These are phyloP conservation scores for Autographa pulchrina DNA, from an alignment of 2,888 invertebrate species.

Conservation along the genomic window DNA sequence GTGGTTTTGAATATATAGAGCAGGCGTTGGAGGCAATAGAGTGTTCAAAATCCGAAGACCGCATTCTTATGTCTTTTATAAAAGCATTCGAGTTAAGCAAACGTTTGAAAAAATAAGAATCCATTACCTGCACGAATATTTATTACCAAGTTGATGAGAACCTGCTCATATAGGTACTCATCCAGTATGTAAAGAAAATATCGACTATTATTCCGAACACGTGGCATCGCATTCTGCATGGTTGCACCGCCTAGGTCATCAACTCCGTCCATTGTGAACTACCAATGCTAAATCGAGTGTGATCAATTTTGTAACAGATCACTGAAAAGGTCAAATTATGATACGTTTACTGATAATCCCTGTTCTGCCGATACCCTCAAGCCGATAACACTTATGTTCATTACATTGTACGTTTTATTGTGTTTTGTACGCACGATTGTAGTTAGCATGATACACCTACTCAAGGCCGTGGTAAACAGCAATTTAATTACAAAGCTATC, in stretches of 20 bases:
- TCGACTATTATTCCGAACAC: neutral
- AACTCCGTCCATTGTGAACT: conserved; percentile 13
- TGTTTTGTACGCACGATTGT: conserved; percentile 31
- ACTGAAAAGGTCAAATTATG: conserved; percentile 33
- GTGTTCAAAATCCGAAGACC: no score
- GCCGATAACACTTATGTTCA: conserved; percentile 38
- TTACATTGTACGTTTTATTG: conserved; percentile 45
- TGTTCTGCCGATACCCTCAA: conserved; percentile 32
- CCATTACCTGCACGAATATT: no score
- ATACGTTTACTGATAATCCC: conserved; percentile 39
- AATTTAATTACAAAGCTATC: conserved; percentile 11
- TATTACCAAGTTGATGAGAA: no score
- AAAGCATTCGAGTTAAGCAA: no score
- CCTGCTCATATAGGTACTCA: no score
- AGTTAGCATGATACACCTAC: conserved; percentile 32
- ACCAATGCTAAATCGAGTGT: conserved; percentile 22
- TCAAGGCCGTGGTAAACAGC: neutral
- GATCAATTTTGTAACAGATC: conserved; percentile 19
- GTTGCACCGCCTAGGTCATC: conserved; percentile 19
- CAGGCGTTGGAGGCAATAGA: no score
- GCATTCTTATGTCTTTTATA: no score
- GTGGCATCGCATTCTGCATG: conserved; percentile 19
- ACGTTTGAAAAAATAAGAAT: no score
- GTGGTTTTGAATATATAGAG: no score
- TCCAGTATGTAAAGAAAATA: neutral